Percentiles rank a stretch among this genome's conserved stretches.
Evolutionary conservation across 2,113 vertebrate genomes (phyloP).

Genomic region (Leptodactylus fuscus): DNA sequence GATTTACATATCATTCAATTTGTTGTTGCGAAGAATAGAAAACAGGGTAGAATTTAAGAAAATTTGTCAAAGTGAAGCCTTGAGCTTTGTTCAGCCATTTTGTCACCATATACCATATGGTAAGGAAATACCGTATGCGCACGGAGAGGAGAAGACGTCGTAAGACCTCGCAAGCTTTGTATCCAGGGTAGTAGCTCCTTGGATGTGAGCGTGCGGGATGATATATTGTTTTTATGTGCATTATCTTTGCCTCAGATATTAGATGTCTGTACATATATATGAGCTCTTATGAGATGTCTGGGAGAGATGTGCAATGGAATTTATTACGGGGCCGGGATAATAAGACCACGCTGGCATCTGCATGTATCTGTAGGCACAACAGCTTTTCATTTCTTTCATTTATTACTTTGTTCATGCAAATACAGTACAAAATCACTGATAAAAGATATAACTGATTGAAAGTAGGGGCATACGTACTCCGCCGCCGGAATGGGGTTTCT

Average conservation of each 20-base stretch:
- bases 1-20: slow-evolving; percentile 56
- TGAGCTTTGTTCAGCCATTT: slow-evolving; percentile 45
- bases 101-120: slow-evolving; percentile 41
- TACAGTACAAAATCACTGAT: slow-evolving; percentile 44
- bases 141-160: neutral
- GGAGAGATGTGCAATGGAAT: slow-evolving; percentile 52
- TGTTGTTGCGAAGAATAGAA: slow-evolving; percentile 27
- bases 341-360: slow-evolving; percentile 37
- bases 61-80: slow-evolving; percentile 46
- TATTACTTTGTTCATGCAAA: slow-evolving; percentile 55
- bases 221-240: slow-evolving; percentile 45
- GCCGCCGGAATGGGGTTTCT: slow-evolving; percentile 3
- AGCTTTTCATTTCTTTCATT: slow-evolving; percentile 57
- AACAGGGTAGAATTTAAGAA: neutral
- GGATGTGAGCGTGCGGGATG: neutral
- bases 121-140: slow-evolving; percentile 27
- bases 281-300: slow-evolving; percentile 58
- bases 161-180: neutral
- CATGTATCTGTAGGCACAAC: slow-evolving; percentile 35
- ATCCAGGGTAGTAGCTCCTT: neutral
- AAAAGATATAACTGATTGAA: slow-evolving; percentile 47
- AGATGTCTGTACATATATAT: slow-evolving; percentile 54
- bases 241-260: slow-evolving; percentile 45
- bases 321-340: slow-evolving; percentile 52
- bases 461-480: neutral